Conservation (phyloP, 2,113 vertebrate genomes). For the Eudyptes chrysolophus region DNA sequence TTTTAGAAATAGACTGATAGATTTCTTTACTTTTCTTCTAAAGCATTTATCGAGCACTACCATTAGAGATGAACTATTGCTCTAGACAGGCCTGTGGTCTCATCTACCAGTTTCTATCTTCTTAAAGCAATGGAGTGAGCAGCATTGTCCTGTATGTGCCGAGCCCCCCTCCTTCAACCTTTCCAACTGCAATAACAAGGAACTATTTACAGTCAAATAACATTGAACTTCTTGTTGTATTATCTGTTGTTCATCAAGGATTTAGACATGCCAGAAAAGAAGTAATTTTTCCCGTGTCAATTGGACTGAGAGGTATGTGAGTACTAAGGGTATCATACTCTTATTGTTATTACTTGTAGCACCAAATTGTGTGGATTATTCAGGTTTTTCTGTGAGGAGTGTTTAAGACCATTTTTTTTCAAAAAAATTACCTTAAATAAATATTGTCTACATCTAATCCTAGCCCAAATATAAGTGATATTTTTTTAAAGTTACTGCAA, state of each 20-base stretch:
- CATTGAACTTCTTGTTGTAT: not conserved
- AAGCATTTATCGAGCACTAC: not conserved
- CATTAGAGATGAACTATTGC: not conserved
- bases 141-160: fast-evolving
- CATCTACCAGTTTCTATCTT: not conserved
- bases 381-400: not conserved
- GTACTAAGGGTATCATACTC: not conserved
- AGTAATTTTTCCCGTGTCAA: not conserved
- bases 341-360: not conserved
- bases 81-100: not conserved
- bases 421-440: not conserved
- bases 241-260: not conserved
- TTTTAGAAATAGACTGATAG: not conserved
- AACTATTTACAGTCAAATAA: not conserved
- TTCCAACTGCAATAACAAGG: not conserved
- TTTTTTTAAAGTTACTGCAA: not conserved
- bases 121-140: not conserved
- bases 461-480: not conserved
- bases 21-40: not conserved
- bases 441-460: not conserved
- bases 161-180: fast-evolving
- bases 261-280: not conserved
- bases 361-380: not conserved
- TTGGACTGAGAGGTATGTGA: not conserved
- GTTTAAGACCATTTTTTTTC: not conserved